Evolutionary conservation across 1,140 invertebrate genomes (phyloP).

Genomic region (Apis cerana): DNA sequence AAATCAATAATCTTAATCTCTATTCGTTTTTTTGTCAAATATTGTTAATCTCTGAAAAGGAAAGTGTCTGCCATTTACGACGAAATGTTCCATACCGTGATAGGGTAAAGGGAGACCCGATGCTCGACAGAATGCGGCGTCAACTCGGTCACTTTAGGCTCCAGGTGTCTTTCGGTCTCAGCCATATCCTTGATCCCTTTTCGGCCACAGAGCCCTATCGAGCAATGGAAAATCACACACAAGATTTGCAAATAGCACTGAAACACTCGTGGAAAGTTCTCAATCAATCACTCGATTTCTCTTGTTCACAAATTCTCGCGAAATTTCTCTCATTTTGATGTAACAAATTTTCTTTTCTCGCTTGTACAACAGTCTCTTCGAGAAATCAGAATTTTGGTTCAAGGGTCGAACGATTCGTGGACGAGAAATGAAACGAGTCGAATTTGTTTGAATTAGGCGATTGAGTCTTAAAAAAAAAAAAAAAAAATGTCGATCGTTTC

Average conservation of each 20-base stretch:
- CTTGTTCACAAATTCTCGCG: neutral
- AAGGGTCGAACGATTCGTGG: too few relatives aligned
- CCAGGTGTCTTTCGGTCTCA: slow-evolving; percentile 45
- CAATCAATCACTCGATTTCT: neutral
- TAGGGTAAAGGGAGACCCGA: slow-evolving; percentile 38
- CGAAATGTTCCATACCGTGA: slow-evolving; percentile 28
- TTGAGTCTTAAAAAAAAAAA: too few relatives aligned
- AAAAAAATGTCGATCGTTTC: neutral
- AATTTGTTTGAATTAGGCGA: too few relatives aligned
- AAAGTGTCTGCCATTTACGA: neutral
- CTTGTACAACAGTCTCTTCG: neutral
- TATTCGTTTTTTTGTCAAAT: too few relatives aligned
- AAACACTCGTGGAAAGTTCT: neutral
- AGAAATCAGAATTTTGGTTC: neutral
- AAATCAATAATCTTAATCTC: too few relatives aligned
- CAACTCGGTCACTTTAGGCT: slow-evolving; percentile 29
- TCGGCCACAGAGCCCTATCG: slow-evolving; percentile 61
- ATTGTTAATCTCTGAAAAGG: too few relatives aligned
- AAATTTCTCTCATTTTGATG: neutral
- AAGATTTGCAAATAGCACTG: slow-evolving; percentile 22
- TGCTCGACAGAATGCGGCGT: slow-evolving; percentile 14
- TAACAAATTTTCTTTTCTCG: neutral
- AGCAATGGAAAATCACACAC: slow-evolving; percentile 65
- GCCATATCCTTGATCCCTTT: slow-evolving; percentile 52
- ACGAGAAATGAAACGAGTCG: neutral